Evolutionary conservation across 2,888 invertebrate species (phyloP).

Genomic region (Rosalia funebris): DNA sequence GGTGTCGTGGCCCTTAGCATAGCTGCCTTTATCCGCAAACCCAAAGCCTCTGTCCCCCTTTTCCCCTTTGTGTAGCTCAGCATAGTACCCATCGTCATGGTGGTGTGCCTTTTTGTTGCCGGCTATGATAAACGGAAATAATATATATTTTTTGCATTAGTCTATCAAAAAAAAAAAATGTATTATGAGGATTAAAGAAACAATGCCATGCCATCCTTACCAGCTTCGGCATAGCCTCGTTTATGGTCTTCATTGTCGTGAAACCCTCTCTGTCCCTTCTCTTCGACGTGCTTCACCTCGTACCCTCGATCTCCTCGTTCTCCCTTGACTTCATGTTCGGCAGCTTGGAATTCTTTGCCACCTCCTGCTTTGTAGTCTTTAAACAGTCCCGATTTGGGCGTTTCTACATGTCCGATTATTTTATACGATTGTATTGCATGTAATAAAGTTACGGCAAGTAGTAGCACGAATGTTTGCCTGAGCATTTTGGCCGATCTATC

Average conservation of each 20-base stretch:
- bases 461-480: background rate
- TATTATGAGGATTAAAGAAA: too few species aligned
- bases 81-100: constrained; percentile 73
- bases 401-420: constrained; percentile 14
- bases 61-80: constrained; percentile 73
- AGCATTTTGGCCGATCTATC: background rate
- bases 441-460: background rate
- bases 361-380: constrained; percentile 21
- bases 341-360: constrained; percentile 26
- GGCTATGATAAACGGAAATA: constrained; percentile 53
- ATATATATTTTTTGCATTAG: background rate
- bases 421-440: background rate
- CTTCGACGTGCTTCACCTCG: constrained; percentile 75
- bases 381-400: constrained; percentile 4
- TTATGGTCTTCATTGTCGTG: constrained; percentile 76
- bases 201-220: too few species aligned
- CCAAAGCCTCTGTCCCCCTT: constrained; percentile 69
- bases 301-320: constrained; percentile 77
- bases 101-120: constrained; percentile 73
- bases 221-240: constrained; percentile 71
- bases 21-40: constrained; percentile 75
- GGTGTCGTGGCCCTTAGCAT: constrained; percentile 82
- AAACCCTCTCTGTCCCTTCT: constrained; percentile 75
- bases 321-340: constrained; percentile 57
- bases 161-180: background rate